These are phyloP conservation scores for Platycheirus albimanus DNA, from an alignment of 2,888 invertebrate species.

Conservation along the genomic window DNA sequence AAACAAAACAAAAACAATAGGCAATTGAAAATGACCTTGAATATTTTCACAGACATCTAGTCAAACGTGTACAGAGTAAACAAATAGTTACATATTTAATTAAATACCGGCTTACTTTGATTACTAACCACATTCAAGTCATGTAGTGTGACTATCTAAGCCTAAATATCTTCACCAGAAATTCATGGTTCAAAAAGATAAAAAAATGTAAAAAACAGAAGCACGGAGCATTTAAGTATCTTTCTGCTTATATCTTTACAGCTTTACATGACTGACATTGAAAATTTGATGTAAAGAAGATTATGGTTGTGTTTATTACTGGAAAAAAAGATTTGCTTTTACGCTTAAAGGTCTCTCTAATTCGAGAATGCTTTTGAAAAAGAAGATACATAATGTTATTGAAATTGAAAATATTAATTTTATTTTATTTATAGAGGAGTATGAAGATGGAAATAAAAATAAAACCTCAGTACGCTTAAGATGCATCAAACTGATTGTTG, in stretches of 20 bases:
- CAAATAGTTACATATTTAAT: constrained; percentile 6
- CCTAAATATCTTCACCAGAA: constrained; percentile 6
- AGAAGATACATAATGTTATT: too few relatives aligned
- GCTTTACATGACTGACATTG: background rate
- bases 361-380: too few relatives aligned
- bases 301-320: too few relatives aligned
- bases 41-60: background rate
- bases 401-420: too few relatives aligned
- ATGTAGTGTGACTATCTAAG: background rate
- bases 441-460: too few relatives aligned
- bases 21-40: background rate
- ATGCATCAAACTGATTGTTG: too few relatives aligned
- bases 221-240: background rate
- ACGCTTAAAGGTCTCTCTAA: too few relatives aligned
- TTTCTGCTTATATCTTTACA: background rate
- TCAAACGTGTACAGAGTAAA: constrained; percentile 2
- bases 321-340: too few relatives aligned
- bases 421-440: too few relatives aligned
- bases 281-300: background rate
- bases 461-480: too few relatives aligned
- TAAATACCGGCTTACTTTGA: constrained; percentile 10
- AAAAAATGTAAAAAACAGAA: background rate
- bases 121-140: constrained; percentile 6
- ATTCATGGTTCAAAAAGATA: background rate
- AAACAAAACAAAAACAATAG: background rate